A percentile compares a stretch with the other conserved stretches of the same genome.
These are phyloP conservation scores for Scaptodrosophila latifasciaeformis DNA, from an alignment of 2,888 invertebrate species.

Conservation along the genomic window DNA sequence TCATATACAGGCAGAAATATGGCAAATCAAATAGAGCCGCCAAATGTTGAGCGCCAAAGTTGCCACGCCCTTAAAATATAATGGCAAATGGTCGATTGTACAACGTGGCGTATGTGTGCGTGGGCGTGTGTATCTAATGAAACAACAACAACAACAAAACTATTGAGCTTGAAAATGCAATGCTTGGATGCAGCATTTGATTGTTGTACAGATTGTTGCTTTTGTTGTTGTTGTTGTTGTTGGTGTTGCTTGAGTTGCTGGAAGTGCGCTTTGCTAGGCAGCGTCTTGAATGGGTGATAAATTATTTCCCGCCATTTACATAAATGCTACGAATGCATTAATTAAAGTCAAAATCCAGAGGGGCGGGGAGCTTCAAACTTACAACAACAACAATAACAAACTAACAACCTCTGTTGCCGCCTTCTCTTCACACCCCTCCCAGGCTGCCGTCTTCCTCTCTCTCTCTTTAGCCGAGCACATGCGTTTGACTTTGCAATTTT, in stretches of 20 bases:
- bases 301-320: slow-evolving; percentile 73
- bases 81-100: no score
- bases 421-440: slow-evolving; percentile 22
- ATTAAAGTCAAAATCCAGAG: slow-evolving; percentile 69
- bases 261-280: slow-evolving; percentile 5
- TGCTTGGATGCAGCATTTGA: slow-evolving; percentile 56
- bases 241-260: slow-evolving; percentile 28
- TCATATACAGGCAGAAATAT: slow-evolving; percentile 36
- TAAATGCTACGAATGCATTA: slow-evolving; percentile 71
- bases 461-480: not conserved
- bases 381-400: no score
- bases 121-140: slow-evolving; percentile 57
- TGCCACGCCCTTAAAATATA: slow-evolving; percentile 55
- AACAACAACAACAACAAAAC: slow-evolving; percentile 24
- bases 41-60: not conserved
- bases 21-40: slow-evolving; percentile 60
- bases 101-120: no score
- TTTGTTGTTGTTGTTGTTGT: no score
- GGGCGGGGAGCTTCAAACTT: no score
- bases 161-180: slow-evolving; percentile 29
- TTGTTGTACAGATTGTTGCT: slow-evolving; percentile 29
- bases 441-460: slow-evolving; percentile 13
- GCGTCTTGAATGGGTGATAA: slow-evolving; percentile 70
- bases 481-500: no score
- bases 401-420: slow-evolving; percentile 41